Evolutionary conservation across 1,140 invertebrate genomes (phyloP).

Genomic region (Olivierus martensii): DNA sequence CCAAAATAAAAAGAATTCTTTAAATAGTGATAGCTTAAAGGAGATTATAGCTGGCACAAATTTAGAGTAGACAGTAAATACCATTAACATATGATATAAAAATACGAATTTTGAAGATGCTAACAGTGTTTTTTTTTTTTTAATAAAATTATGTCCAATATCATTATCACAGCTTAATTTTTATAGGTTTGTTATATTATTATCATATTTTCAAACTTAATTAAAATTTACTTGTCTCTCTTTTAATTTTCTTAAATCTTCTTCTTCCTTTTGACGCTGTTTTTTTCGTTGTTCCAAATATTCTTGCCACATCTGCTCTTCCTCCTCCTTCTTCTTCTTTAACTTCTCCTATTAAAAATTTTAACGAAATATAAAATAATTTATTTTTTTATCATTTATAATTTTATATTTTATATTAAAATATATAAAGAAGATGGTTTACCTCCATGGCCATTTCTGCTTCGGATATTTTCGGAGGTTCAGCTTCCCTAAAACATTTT

Average conservation of each 20-base stretch:
- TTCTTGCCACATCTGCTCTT: slow-evolving; percentile 37
- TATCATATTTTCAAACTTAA: too few relatives aligned
- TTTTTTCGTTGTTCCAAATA: slow-evolving; percentile 93
- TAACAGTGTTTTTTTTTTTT: background rate
- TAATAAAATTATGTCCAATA: background rate
- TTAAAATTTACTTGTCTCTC: slow-evolving; percentile 53
- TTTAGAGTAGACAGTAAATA: too few relatives aligned
- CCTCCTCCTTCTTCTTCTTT: slow-evolving; percentile 44
- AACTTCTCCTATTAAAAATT: slow-evolving; percentile 52
- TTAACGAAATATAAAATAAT: background rate
- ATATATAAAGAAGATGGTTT: background rate
- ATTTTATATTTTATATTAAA: too few relatives aligned
- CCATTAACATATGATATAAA: too few relatives aligned
- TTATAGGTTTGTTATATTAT: too few relatives aligned
- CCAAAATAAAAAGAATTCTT: too few relatives aligned
- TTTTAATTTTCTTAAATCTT: slow-evolving; percentile 84
- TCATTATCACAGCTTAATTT: too few relatives aligned
- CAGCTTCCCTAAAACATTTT: slow-evolving; percentile 8
- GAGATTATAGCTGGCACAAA: too few relatives aligned
- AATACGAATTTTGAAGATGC: background rate
- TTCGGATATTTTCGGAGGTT: slow-evolving; percentile 20
- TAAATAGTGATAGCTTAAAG: too few relatives aligned
- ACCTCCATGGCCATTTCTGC: slow-evolving; percentile 23
- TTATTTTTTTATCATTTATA: too few relatives aligned
- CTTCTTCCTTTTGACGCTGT: slow-evolving; percentile 85